Evolutionary conservation across 1,140 invertebrate species (phyloP).

Genomic region (Drosophila bipectinata): DNA sequence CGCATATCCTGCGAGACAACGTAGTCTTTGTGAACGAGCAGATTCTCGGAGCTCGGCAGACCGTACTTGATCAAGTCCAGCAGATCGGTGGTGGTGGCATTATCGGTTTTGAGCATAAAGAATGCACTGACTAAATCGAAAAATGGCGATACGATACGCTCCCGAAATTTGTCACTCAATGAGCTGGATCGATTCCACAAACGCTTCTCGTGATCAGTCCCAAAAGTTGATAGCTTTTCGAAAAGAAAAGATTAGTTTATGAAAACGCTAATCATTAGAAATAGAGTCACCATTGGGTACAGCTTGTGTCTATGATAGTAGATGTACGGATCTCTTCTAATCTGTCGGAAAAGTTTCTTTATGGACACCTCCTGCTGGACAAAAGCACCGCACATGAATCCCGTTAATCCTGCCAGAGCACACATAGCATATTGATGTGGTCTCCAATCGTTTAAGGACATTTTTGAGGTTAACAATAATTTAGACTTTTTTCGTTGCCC

Average conservation of each 20-base stretch:
- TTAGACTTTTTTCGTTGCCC: slow-evolving; percentile 9
- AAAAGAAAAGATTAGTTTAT: neutral
- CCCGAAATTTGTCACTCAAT: slow-evolving; percentile 39
- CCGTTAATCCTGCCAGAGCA: slow-evolving; percentile 50
- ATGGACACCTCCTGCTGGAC: slow-evolving; percentile 59
- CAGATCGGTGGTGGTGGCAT: slow-evolving; percentile 23
- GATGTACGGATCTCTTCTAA: slow-evolving; percentile 53
- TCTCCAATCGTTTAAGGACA: slow-evolving; percentile 42
- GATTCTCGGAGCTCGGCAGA: slow-evolving; percentile 54
- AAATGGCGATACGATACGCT: slow-evolving; percentile 37
- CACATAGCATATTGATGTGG: slow-evolving; percentile 46
- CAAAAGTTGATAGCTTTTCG: slow-evolving; percentile 56
- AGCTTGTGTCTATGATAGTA: slow-evolving; percentile 59
- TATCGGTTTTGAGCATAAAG: slow-evolving; percentile 27
- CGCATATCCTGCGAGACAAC: slow-evolving; percentile 58
- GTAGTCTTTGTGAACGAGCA: slow-evolving; percentile 64
- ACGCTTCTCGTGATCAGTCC: slow-evolving; percentile 54
- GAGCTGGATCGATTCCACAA: slow-evolving; percentile 42
- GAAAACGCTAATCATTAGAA: neutral
- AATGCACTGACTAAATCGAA: slow-evolving; percentile 30
- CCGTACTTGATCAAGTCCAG: slow-evolving; percentile 62
- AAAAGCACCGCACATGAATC: slow-evolving; percentile 61
- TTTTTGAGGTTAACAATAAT: slow-evolving; percentile 34
- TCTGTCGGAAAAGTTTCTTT: slow-evolving; percentile 41
- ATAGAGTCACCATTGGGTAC: slow-evolving; percentile 52